A percentile compares a stretch with the other conserved stretches of the same genome.
Conservation (phyloP, 2,113 vertebrate genomes). For the Carassius carassius region DNA sequence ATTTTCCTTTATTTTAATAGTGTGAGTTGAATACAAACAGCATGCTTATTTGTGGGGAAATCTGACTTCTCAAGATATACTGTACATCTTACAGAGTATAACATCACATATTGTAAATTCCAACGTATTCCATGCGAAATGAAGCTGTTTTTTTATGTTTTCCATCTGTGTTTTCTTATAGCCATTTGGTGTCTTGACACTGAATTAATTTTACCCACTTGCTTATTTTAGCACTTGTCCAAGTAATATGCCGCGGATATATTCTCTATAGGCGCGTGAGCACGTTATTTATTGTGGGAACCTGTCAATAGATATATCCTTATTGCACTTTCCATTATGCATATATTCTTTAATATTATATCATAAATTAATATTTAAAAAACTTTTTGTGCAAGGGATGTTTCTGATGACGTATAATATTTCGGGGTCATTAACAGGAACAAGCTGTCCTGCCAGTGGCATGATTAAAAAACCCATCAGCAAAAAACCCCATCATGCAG, state of each 20-base stretch:
- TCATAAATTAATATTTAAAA: neutral
- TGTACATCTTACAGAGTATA: neutral
- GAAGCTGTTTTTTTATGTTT: neutral
- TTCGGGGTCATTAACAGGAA: slow-evolving; percentile 29
- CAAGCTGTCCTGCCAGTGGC: slow-evolving; percentile 46
- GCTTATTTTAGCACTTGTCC: slow-evolving; percentile 42
- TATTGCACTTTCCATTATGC: neutral
- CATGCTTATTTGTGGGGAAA: neutral
- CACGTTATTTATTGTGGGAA: slow-evolving; percentile 30
- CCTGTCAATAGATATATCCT: slow-evolving; percentile 10
- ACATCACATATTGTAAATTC: neutral
- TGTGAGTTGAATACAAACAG: neutral
- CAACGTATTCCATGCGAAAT: neutral
- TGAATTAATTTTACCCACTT: slow-evolving; percentile 4
- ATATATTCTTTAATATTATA: neutral
- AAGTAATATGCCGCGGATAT: slow-evolving; percentile 20
- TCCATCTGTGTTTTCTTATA: slow-evolving; percentile 30
- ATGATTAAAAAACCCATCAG: slow-evolving; percentile 19
- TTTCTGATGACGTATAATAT: neutral
- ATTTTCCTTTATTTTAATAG: neutral
- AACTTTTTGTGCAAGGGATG: too few species aligned
- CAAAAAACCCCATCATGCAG: slow-evolving; percentile 28
- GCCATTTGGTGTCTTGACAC: neutral
- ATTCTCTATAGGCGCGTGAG: slow-evolving; percentile 14
- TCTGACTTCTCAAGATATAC: neutral